Percentiles rank a stretch among this genome's conserved stretches.
Conservation (phyloP, 37 sponge, comb jelly and placozoan species). For the Crambe crambe region DNA sequence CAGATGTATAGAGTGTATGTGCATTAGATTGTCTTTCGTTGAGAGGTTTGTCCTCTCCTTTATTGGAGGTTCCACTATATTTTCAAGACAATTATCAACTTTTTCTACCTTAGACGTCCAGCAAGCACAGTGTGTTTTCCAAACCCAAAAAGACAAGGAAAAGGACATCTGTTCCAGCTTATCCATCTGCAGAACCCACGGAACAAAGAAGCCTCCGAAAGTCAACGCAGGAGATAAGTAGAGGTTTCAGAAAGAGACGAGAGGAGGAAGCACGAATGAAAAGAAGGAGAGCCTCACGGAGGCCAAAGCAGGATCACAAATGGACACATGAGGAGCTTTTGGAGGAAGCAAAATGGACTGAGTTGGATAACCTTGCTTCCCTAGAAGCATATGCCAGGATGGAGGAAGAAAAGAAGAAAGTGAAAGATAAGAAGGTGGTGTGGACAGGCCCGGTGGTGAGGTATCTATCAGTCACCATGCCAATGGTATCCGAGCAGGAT, state of each 20-base stretch:
- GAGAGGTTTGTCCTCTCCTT: too few relatives aligned
- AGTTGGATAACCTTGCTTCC: constrained; percentile 88
- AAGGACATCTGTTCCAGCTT: neutral
- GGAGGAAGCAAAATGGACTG: constrained; percentile 90
- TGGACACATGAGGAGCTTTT: constrained; percentile 92
- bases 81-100: too few relatives aligned
- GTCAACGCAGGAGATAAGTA: constrained; percentile 57
- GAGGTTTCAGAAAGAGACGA: constrained; percentile 35
- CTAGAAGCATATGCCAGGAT: constrained; percentile 82
- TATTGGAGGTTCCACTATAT: too few relatives aligned
- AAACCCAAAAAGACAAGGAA: neutral
- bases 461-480: constrained; percentile 85
- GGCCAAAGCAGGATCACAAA: constrained; percentile 1
- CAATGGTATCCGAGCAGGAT: constrained; percentile 29
- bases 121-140: too few relatives aligned
- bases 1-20: too few relatives aligned
- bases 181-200: neutral
- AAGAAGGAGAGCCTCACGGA: constrained; percentile 23
- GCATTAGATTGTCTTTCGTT: too few relatives aligned
- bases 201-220: constrained; percentile 51
- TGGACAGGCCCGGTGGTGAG: constrained; percentile 78
- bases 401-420: constrained; percentile 90
- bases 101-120: too few relatives aligned
- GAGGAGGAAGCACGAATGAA: constrained; percentile 48
- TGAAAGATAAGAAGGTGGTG: constrained; percentile 52